Base-by-base conservation (phyloP, 2,797 vertebrate species). In the Cyclopterus lumpus region DNA sequence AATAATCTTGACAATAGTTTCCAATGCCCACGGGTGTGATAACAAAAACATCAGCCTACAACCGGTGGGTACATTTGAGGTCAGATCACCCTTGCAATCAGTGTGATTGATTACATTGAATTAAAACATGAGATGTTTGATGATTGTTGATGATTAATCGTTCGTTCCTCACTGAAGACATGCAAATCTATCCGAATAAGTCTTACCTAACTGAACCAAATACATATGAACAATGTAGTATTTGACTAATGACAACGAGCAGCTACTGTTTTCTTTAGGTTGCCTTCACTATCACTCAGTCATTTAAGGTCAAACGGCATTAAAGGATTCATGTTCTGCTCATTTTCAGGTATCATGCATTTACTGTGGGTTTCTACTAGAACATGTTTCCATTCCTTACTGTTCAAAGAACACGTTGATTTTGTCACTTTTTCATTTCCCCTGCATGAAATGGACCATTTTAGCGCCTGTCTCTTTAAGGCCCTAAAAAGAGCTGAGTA, bases 61-160 rank as follows among this genome's bases (percentile, higher is more conserved):
- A 32, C 0, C 2, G 0, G 6, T 60, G 66, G 67, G 80, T 36
- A 51, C 61, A 22, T 18, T 54, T 80, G 51, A 81, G 83, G 83
- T 80, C 68, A 85, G 20, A 9, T 67, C 58, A 61, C 40, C 8
- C 10, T 14, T 44, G 24, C 46, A 80, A 86, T 84, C 71, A 75
- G 54, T 10, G n/a, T 79, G 79, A 87, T 71, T 60, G 42, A 74
- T 28, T 73, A 55, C 6, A 42, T 20, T 70, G 61, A 73, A 73
- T 81, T 62, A 48, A 81, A 80, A 34, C 9, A 65, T 36, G 4
- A 42, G 70, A 42, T 54, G 34, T 66, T 53, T 53, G 34, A 67
- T 12, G 15, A 67, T 67, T 28, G 48, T 53, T 71, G n/a, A 20
- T 24, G 16, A 16, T 22, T 6, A 55, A 53, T 24, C 48, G 51